Conservation (phyloP, 2,113 vertebrate species). For the Lepus timidus region DNA sequence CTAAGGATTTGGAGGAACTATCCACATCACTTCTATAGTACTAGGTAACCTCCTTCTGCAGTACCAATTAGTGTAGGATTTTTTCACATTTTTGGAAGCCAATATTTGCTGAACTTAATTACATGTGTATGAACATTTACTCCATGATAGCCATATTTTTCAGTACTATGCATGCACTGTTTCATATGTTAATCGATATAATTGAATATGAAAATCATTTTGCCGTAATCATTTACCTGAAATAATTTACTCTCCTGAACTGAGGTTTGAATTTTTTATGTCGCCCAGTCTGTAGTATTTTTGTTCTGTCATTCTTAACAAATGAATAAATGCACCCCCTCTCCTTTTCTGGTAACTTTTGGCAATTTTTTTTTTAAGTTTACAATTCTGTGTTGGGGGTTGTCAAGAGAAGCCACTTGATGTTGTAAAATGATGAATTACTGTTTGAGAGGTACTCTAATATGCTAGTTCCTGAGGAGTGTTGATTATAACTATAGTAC, state of each 20-base stretch:
- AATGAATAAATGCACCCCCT: accelerated
- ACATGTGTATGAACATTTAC: background rate
- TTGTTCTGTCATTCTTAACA: background rate
- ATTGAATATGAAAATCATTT: background rate
- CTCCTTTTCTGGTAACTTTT: background rate
- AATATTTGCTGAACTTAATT: background rate
- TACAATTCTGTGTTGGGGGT: background rate
- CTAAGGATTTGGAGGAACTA: background rate
- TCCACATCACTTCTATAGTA: too few species aligned
- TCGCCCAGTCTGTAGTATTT: background rate
- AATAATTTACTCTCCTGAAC: background rate
- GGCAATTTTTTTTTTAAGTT: background rate
- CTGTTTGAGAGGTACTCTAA: background rate
- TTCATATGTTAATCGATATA: background rate
- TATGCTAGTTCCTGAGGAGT: background rate
- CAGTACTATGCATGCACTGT: background rate
- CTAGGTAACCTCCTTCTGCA: background rate
- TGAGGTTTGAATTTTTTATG: background rate
- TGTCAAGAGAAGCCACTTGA: background rate
- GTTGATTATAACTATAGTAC: conserved; percentile 28
- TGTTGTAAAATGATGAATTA: conserved; percentile 3
- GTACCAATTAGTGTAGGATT: background rate
- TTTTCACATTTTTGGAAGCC: background rate
- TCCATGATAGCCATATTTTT: background rate
- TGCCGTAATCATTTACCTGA: background rate